Conservation (phyloP, 1,140 invertebrate species). For the Bombus waltoni region DNA sequence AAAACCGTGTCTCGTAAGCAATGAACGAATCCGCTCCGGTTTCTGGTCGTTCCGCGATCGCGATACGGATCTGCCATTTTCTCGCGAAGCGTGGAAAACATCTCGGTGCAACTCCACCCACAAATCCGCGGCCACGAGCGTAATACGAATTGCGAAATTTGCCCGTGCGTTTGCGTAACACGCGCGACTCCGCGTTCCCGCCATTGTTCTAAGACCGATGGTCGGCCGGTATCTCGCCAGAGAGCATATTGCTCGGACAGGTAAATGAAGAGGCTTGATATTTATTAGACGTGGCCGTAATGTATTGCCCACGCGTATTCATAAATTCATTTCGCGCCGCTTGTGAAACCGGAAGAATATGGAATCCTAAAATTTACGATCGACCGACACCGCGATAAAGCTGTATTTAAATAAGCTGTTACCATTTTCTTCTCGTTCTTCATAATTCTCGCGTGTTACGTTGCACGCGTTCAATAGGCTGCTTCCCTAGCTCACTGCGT, state of each 20-base stretch:
- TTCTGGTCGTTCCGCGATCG: not conserved
- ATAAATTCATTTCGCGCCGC: slow-evolving; percentile 45
- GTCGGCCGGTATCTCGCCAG: slow-evolving; percentile 4
- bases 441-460: not conserved
- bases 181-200: slow-evolving; percentile 39
- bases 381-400: slow-evolving; percentile 21
- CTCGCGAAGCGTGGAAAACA: slow-evolving; percentile 49
- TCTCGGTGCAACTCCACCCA: slow-evolving; percentile 57
- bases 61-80: slow-evolving; percentile 66
- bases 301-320: slow-evolving; percentile 48
- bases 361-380: slow-evolving; percentile 46
- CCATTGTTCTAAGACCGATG: slow-evolving; percentile 59
- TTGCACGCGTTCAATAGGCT: not conserved
- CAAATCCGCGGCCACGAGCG: slow-evolving; percentile 29
- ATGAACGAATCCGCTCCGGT: slow-evolving; percentile 36
- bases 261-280: slow-evolving; percentile 56
- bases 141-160: slow-evolving; percentile 57
- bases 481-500: not conserved
- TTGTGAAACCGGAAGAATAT: slow-evolving; percentile 53
- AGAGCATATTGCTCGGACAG: slow-evolving; percentile 41
- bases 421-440: slow-evolving; percentile 32
- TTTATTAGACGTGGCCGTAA: slow-evolving; percentile 47
- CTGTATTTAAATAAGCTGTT: slow-evolving; percentile 46
- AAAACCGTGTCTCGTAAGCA: slow-evolving; percentile 41
- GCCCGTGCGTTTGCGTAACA: slow-evolving; percentile 57